phyloP scores from a whole-genome alignment of 2,888 invertebrate species.

The Nezara viridula region DNA sequence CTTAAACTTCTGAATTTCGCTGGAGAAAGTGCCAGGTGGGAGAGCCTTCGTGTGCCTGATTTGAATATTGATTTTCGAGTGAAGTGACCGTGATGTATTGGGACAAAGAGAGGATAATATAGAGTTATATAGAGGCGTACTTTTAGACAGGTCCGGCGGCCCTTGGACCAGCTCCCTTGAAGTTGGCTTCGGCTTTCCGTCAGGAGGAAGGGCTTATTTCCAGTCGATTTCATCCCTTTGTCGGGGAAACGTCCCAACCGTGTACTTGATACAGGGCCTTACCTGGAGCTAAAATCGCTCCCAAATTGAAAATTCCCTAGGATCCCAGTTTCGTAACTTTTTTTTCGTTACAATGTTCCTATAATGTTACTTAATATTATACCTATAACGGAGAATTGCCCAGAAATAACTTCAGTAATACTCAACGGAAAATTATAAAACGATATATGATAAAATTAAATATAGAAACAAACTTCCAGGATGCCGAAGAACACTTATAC shows the following conservation, averaged over 20 bases:
- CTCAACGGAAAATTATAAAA: neutral
- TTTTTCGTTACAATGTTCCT: neutral
- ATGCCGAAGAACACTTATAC: no score
- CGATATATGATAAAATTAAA: neutral
- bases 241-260: neutral
- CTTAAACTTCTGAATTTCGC: neutral
- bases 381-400: no score
- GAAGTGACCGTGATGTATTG: neutral
- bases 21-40: neutral
- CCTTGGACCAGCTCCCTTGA: neutral
- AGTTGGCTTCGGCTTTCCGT: neutral
- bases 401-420: neutral
- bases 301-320: slow-evolving; percentile 17
- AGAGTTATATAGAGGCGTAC: neutral
- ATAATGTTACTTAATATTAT: neutral
- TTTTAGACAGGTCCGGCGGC: neutral
- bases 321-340: neutral
- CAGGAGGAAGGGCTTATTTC: slow-evolving; percentile 26
- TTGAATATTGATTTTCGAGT: neutral
- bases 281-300: neutral
- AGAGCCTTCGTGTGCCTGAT: neutral
- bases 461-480: no score
- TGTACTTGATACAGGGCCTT: neutral
- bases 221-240: slow-evolving; percentile 17
- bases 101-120: neutral